Percentiles rank a stretch among this genome's conserved stretches.
These are phyloP conservation scores for Merops nubicus DNA, from an alignment of 2,113 vertebrate genomes.

Conservation along the genomic window DNA sequence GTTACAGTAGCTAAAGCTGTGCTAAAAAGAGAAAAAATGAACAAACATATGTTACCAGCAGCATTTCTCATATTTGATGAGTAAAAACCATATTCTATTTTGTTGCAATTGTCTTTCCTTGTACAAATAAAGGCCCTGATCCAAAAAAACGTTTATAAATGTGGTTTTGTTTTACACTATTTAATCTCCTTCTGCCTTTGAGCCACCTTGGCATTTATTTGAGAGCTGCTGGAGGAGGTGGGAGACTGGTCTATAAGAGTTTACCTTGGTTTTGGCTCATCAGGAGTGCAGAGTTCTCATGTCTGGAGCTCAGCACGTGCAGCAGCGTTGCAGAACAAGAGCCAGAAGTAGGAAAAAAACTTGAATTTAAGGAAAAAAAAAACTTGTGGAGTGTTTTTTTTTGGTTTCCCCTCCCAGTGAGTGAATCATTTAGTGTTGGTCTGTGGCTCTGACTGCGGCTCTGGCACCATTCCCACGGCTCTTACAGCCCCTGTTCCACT, in stretches of 20 bases:
- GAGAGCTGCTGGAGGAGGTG: neutral
- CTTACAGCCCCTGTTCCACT: slow-evolving; percentile 4
- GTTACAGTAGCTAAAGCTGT: slow-evolving; percentile 23
- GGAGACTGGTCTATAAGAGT: neutral
- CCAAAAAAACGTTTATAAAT: neutral
- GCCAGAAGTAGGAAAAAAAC: neutral
- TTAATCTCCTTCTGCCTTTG: neutral
- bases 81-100: slow-evolving; percentile 32
- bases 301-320: neutral
- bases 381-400: no score
- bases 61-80: slow-evolving; percentile 20
- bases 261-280: neutral
- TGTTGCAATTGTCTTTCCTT: slow-evolving; percentile 15
- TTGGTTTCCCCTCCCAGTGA: neutral
- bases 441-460: slow-evolving; percentile 29
- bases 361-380: neutral
- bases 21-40: slow-evolving; percentile 35
- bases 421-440: slow-evolving; percentile 2
- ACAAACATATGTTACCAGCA: slow-evolving; percentile 39
- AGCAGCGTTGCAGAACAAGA: neutral
- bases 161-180: neutral
- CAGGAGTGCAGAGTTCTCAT: neutral
- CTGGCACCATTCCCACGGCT: neutral
- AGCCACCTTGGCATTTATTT: neutral
- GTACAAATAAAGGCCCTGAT: slow-evolving; percentile 28